Evolutionary conservation across 1,140 invertebrate genomes (phyloP).

Genomic region (Elysia chlorotica): DNA sequence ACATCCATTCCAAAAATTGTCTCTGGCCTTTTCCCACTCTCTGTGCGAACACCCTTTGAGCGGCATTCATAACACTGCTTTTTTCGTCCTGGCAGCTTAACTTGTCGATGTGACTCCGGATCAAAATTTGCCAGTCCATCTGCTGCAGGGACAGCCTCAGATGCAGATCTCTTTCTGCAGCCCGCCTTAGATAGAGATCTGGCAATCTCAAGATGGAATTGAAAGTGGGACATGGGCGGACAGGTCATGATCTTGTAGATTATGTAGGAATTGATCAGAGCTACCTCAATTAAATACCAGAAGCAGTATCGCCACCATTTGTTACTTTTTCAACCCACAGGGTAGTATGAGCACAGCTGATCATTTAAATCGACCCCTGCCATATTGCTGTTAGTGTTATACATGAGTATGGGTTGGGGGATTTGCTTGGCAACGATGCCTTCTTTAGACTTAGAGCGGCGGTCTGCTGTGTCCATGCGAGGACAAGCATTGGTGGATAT

Average conservation of each 20-base stretch:
- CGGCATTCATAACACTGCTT: neutral
- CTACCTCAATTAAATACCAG: too few relatives aligned
- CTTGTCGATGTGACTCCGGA: neutral
- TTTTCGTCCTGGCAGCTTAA: neutral
- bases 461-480: neutral
- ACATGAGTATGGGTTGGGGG: neutral
- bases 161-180: neutral
- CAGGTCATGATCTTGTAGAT: neutral
- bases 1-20: constrained; percentile 1
- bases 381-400: constrained; percentile 6
- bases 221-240: neutral
- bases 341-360: too few relatives aligned
- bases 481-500: constrained; percentile 16
- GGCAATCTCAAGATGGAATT: neutral
- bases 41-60: neutral
- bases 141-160: neutral
- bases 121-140: neutral
- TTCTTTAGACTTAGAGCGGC: neutral
- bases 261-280: too few relatives aligned
- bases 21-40: neutral
- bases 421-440: neutral
- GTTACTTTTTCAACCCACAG: too few relatives aligned
- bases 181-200: too few relatives aligned
- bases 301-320: too few relatives aligned
- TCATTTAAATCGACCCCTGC: too few relatives aligned